phyloP scores from a whole-genome alignment of 2,797 vertebrate species.

The Fundulus diaphanus region DNA sequence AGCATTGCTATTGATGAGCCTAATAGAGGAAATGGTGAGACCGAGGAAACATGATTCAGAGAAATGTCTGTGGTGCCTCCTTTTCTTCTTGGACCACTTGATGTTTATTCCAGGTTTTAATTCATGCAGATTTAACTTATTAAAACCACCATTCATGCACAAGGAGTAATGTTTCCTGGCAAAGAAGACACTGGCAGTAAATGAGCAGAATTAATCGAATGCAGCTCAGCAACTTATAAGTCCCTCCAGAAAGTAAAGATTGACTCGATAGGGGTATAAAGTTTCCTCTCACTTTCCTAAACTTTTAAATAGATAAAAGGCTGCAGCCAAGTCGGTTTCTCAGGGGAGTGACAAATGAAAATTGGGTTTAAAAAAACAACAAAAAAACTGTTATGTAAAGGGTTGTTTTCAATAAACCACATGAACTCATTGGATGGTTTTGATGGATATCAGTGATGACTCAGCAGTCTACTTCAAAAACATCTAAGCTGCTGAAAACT shows the following conservation, averaged over 20 bases:
- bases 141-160: slow-evolving; percentile 31
- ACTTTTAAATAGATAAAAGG: slow-evolving; percentile 40
- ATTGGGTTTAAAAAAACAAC: not conserved
- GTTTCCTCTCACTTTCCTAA: slow-evolving; percentile 33
- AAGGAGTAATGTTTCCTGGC: slow-evolving; percentile 41
- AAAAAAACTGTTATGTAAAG: slow-evolving; percentile 23
- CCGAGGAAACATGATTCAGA: slow-evolving; percentile 5
- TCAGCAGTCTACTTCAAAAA: not conserved
- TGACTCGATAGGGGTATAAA: slow-evolving; percentile 32
- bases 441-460: not conserved
- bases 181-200: slow-evolving; percentile 33
- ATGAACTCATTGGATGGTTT: not conserved
- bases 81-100: slow-evolving; percentile 23
- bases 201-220: slow-evolving; percentile 46
- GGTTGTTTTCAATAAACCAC: not conserved
- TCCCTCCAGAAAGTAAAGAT: slow-evolving; percentile 28
- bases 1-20: slow-evolving; percentile 34
- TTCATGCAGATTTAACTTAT: slow-evolving; percentile 26
- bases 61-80: slow-evolving; percentile 14
- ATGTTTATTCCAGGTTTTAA: slow-evolving; percentile 44
- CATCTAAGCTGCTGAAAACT: not conserved
- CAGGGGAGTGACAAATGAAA: slow-evolving; percentile 26
- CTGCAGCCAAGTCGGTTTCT: slow-evolving; percentile 42
- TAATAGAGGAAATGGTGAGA: slow-evolving; percentile 15
- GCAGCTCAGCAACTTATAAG: slow-evolving; percentile 23